phyloP scores from a whole-genome alignment of 2,797 vertebrate genomes.

The Rhincodon typus region DNA sequence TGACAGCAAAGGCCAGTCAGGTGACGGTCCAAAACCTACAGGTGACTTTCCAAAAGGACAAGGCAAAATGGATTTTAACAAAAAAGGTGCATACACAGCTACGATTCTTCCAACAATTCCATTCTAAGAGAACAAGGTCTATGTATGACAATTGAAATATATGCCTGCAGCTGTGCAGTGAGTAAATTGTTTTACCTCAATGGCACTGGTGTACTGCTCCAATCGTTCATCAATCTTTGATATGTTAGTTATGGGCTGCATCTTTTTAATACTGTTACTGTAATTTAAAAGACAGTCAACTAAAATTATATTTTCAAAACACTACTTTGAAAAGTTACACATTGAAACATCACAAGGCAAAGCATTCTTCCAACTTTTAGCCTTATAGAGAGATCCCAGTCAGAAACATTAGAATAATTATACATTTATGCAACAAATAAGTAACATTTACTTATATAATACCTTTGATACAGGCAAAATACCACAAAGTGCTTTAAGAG shows the following conservation, averaged over 20 bases:
- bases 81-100: not conserved
- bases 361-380: not conserved
- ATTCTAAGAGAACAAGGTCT: not conserved
- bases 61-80: too few relatives aligned
- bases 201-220: constrained; percentile 81
- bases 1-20: not conserved
- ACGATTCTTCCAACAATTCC: not conserved
- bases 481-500: not conserved
- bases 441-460: not conserved
- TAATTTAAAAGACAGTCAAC: constrained; percentile 43
- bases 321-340: not conserved
- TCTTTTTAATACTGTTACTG: constrained; percentile 72
- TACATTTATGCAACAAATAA: not conserved
- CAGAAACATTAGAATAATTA: not conserved
- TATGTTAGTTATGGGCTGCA: constrained; percentile 58
- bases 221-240: constrained; percentile 76
- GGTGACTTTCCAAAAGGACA: not conserved
- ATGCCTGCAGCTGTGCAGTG: not conserved
- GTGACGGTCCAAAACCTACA: too few relatives aligned
- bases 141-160: not conserved
- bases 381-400: not conserved
- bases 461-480: not conserved
- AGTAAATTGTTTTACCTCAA: constrained; percentile 65
- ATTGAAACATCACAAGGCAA: not conserved
- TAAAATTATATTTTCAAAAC: not conserved